Evolutionary conservation across 2,113 vertebrate species (phyloP), one percentile per base, ranked within the genome.

Genomic region (Aspidoscelis tigris): DNA sequence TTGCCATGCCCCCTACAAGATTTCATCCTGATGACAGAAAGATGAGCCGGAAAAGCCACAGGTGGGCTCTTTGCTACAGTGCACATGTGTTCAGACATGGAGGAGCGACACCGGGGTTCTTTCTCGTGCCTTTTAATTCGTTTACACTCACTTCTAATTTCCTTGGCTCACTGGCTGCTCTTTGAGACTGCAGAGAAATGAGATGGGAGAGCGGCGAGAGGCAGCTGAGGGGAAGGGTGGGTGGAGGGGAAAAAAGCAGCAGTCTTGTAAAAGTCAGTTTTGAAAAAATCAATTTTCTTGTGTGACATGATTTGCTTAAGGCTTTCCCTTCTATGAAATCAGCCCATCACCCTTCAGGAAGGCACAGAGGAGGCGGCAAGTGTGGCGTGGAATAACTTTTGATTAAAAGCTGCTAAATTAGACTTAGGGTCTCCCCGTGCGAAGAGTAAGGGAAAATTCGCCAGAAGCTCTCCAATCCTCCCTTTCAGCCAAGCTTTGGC

Each of bases 351-450:
- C 92, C 91, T 90, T 87, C 7, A 24, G 92, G 90, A 88, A 73
- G 0, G 8, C 88, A 87, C 50, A 90, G 91, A 92, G 88, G 89
- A 89, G 90, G 88, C 53, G 85, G 88, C 75, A 77, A 93, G 89
- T 33, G 78, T 77, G 84, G 87, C 44, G 85, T 61, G 80, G 90
- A 91, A 91, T 93, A 92, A 90, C 55, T 93, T 91, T 61, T 61
- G 91, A 94, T 94, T 93, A 93, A 94, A 94, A 89, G 83, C 76
- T 64, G 83, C 84, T 90, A 93, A 94, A 93, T 92, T 90, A 87
- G 89, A 83, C 78, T 92, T 68, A 88, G 84, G 80, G 76, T 47
- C 84, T 78, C 84, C 75, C 64, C 73, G 78, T 41, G 20, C n/a
- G 58, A 68, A 82, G 16, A 43, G n/a, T 76, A 78, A 85, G 72